phyloP scores from a whole-genome alignment of 2,888 invertebrate species.

The Sycophila texana region DNA sequence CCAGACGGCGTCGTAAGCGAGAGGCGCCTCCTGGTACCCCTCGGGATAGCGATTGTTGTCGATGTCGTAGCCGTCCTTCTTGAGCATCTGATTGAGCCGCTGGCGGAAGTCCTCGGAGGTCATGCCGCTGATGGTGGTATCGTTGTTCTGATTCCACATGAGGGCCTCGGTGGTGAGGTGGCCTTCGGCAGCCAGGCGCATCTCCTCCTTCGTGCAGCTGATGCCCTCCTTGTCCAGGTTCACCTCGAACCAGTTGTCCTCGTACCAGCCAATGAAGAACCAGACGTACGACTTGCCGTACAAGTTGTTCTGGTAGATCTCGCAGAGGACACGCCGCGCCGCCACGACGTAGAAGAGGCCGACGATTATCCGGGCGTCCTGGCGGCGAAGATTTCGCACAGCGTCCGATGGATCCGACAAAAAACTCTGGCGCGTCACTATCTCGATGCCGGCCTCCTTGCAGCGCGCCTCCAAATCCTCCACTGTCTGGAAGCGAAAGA shows the following conservation, averaged over 20 bases:
- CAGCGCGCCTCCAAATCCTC: constrained; percentile 97
- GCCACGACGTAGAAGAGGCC: constrained; percentile 99
- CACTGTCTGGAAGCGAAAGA: constrained; percentile 83
- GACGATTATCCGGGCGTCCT: constrained; percentile 98
- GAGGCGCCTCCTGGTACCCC: constrained; percentile 97
- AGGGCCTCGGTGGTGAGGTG: constrained; percentile 99
- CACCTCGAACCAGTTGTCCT: constrained; percentile 98
- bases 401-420: constrained; percentile 97
- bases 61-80: constrained; percentile 89
- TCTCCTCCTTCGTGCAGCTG: constrained; percentile 94
- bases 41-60: constrained; percentile 92
- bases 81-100: constrained; percentile 88
- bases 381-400: constrained; percentile 93
- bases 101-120: constrained; percentile 93
- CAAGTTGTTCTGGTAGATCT: constrained; percentile 94
- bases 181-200: constrained; percentile 96
- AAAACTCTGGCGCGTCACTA: constrained; percentile 97
- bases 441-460: constrained; percentile 94
- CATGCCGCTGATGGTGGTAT: constrained; percentile 96
- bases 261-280: constrained; percentile 99
- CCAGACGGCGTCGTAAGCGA: constrained; percentile 99
- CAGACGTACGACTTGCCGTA: constrained; percentile 98
- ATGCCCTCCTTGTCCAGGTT: constrained; percentile 91
- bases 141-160: constrained; percentile 98
- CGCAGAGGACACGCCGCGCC: constrained; percentile 96